A percentile compares a stretch with the other conserved stretches of the same genome.
Evolutionary conservation across 2,113 vertebrate genomes (phyloP).

Genomic region (Odocoileus hemionus): DNA sequence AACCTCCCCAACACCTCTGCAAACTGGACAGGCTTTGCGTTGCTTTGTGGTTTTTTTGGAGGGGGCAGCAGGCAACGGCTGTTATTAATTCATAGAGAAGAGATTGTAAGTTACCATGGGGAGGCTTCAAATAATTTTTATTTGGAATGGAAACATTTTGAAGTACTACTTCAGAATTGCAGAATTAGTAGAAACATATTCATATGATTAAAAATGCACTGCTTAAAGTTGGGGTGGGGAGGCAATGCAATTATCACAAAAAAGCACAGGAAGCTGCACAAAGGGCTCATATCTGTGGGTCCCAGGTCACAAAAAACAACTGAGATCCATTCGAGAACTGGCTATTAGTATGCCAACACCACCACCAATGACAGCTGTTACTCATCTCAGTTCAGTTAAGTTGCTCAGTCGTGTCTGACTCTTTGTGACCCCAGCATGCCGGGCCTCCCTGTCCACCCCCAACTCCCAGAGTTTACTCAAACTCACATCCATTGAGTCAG

Average conservation of each 20-base stretch:
- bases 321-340: neutral
- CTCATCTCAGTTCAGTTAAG: neutral
- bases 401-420: neutral
- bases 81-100: neutral
- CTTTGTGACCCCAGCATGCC: neutral
- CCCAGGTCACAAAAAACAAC: neutral
- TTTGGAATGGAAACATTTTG: neutral
- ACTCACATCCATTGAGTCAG: neutral
- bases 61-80: fast-evolving
- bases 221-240: neutral
- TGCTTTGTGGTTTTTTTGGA: neutral
- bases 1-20: neutral
- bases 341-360: neutral
- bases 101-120: neutral
- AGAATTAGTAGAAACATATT: neutral
- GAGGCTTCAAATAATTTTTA: neutral
- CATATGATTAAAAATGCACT: neutral
- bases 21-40: neutral
- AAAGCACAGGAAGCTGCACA: neutral
- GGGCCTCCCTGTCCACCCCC: neutral
- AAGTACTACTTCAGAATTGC: neutral
- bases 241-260: neutral
- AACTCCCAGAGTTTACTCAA: neutral
- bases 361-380: neutral
- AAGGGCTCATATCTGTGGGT: neutral